These are phyloP conservation scores for Lamprotornis superbus DNA, from an alignment of 2,113 vertebrate genomes.

Conservation along the genomic window DNA sequence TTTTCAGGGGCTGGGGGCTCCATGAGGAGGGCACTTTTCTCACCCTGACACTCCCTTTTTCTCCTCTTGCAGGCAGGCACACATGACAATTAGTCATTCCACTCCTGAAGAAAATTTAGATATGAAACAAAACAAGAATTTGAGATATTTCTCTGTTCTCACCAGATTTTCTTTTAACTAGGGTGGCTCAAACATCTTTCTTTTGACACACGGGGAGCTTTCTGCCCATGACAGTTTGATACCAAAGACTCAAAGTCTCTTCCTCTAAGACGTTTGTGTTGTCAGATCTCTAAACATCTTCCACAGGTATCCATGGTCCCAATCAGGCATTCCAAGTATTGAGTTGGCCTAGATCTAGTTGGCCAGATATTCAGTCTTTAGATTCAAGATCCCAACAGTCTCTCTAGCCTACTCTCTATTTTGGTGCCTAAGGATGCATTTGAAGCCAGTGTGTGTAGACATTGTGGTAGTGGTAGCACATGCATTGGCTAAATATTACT, in stretches of 20 bases:
- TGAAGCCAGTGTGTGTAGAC: neutral
- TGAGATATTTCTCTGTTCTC: neutral
- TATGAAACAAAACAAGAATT: neutral
- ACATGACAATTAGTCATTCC: neutral
- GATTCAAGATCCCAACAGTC: neutral
- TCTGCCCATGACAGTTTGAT: neutral
- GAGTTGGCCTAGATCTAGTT: neutral
- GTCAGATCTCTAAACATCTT: neutral
- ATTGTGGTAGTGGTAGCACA: neutral
- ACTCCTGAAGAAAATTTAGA: neutral
- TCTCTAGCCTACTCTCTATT: neutral
- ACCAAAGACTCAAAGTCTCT: neutral
- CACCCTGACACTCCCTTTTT: neutral
- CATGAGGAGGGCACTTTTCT: neutral
- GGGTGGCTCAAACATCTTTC: neutral
- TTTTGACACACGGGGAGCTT: neutral
- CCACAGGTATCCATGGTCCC: neutral
- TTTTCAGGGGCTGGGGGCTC: neutral
- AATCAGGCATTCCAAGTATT: neutral
- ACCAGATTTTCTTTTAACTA: neutral
- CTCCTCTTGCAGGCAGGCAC: neutral
- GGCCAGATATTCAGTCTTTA: neutral
- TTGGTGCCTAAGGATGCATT: neutral
- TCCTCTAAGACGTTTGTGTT: neutral
- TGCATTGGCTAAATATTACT: neutral